Evolutionary conservation across 2,113 vertebrate genomes (phyloP), one percentile per base, ranked within the genome.

Genomic region (Danio rerio): DNA sequence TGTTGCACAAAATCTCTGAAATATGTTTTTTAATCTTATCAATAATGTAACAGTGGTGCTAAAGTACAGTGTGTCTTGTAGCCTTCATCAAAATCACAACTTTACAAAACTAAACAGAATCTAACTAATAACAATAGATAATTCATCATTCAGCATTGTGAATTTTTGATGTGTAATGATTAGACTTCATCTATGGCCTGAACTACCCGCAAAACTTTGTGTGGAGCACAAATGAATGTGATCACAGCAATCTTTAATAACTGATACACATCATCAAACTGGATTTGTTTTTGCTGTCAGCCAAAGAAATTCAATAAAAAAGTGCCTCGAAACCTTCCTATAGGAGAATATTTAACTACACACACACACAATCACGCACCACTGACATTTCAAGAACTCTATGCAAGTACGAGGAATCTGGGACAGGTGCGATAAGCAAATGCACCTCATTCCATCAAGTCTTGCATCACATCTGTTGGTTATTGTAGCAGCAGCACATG

Each of bases 301-400:
- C 59, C 9, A n/a, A 75, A 47, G 16, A 59, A 45, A 21, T 42
- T 74, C 8, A 45, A 15, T 20, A 2, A 0, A 43, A 58, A 43
- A 20, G 45, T 31, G 0, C 65, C 43, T 18, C 2, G 9, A 68
- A 68, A 47, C 43, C 9, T 3, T 9, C 16, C 65, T 9, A 68
- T 18, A 18, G 2, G 2, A 47, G 2, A 69, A 69, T 47, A 47
- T 7, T 69, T 43, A 47, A 20, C n/a, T 18, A 7, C 55, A 47
- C 65, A 18, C 65, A 18, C 63, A 47, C 65, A 47, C 65, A 31
- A 31, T 31, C 31, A 31, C 63, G 5, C 40, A 66, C 16, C 9
- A 9, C n/a, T 59, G n/a, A 49, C 78, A 61, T 80, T 84, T 75
- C 40, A 69, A 52, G 78, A 80, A 84, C 10, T 16, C 9, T 43